Percentiles rank a stretch among this genome's conserved stretches.
These are phyloP conservation scores for Margarornis squamiger DNA, from an alignment of 2,797 vertebrate species.

Conservation along the genomic window DNA sequence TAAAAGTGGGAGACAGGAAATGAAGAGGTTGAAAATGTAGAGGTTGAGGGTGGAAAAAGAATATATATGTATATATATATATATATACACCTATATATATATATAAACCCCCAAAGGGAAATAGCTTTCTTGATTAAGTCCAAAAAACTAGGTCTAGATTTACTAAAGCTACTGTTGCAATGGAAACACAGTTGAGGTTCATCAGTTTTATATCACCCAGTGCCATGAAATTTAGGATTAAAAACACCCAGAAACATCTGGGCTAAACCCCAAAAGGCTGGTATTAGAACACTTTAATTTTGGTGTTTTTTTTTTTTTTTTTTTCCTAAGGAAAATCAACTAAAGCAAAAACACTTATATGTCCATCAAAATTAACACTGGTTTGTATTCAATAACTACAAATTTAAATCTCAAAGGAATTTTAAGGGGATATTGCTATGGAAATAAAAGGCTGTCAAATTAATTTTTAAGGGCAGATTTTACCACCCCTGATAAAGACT, in stretches of 20 bases:
- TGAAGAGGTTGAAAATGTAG: neutral
- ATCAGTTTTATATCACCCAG: neutral
- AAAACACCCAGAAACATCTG: neutral
- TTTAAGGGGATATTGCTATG: neutral
- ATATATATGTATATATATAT: neutral
- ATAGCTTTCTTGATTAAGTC: conserved; percentile 4
- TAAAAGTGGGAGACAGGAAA: neutral
- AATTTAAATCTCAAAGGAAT: neutral
- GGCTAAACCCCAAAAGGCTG: neutral
- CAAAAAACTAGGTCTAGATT: neutral
- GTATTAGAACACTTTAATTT: neutral
- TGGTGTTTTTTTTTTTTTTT: neutral
- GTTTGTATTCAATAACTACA: neutral
- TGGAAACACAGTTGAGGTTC: neutral
- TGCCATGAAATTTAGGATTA: neutral
- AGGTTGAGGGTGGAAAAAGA: neutral
- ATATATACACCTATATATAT: neutral
- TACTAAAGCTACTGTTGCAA: neutral
- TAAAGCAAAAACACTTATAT: neutral
- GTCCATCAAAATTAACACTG: neutral
- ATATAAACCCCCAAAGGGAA: neutral
- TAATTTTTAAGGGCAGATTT: neutral
- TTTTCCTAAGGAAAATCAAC: neutral
- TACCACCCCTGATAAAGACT: neutral
- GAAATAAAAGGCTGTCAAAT: neutral